A percentile compares a stretch with the other conserved stretches of the same genome.
Conservation (phyloP, 2,113 vertebrate species). For the Gallinago undulata region DNA sequence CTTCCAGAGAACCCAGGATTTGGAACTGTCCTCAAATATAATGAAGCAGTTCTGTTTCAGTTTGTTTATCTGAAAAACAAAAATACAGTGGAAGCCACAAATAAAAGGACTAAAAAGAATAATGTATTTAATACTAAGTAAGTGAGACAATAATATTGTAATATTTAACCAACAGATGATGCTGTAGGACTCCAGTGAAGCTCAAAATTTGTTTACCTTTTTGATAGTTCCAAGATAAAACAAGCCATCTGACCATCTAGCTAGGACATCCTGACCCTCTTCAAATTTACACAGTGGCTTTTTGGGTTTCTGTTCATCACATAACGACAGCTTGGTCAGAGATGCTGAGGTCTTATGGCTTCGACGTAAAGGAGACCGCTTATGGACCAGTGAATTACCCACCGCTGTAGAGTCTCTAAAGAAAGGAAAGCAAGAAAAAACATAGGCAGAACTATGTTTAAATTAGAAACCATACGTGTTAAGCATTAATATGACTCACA, state of each 20-base stretch:
- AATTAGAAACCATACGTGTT: not conserved
- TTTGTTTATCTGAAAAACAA: constrained; percentile 88
- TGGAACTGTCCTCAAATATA: constrained; percentile 97
- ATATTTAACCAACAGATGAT: not conserved
- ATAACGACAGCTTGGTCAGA: constrained; percentile 81
- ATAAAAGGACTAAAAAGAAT: constrained; percentile 30
- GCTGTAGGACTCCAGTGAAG: not conserved
- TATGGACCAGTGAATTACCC: constrained; percentile 93
- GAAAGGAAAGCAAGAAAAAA: not conserved
- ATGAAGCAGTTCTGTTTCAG: constrained; percentile 96
- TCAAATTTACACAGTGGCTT: constrained; percentile 91
- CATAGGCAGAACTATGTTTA: not conserved
- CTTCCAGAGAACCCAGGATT: constrained; percentile 99
- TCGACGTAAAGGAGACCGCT: constrained; percentile 83
- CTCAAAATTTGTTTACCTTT: constrained; percentile 81
- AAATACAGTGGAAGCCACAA: not conserved
- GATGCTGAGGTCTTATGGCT: constrained; percentile 85
- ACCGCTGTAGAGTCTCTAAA: constrained; percentile 91
- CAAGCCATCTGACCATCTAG: constrained; percentile 98
- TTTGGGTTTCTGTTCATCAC: constrained; percentile 87
- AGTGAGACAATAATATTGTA: not conserved
- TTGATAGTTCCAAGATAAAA: constrained; percentile 99
- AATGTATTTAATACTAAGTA: not conserved
- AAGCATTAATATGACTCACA: not conserved
- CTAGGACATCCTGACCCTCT: constrained; percentile 98